Percentiles rank a stretch among this genome's conserved stretches.
phyloP scores from a whole-genome alignment of 2,797 vertebrate species.

The Emydoidea blandingii region DNA sequence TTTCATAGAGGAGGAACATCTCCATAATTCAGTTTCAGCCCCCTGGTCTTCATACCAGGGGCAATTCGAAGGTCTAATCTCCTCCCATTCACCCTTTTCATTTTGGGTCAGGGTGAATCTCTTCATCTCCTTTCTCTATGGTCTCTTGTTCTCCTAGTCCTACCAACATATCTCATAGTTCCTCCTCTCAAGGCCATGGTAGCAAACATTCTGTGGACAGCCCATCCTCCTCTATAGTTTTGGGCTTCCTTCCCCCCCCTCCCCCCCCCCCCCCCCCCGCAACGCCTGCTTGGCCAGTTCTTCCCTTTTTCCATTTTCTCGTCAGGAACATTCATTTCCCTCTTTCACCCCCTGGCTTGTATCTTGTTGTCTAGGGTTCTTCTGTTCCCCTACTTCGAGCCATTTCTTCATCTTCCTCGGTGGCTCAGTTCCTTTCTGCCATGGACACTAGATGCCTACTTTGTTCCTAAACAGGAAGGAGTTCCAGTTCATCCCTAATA shows the following conservation, averaged over 20 bases:
- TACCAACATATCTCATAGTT: not conserved
- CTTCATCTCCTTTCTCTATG: not conserved
- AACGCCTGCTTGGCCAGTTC: not conserved
- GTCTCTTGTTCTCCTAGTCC: not conserved
- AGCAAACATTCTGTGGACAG: not conserved
- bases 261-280: no score
- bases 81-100: not conserved
- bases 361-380: not conserved
- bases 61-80: not conserved
- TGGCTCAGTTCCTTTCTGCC: not conserved
- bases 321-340: not conserved
- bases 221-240: not conserved
- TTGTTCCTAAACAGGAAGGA: not conserved
- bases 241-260: not conserved
- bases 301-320: not conserved
- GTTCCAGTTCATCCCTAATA: not conserved
- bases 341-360: not conserved
- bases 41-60: not conserved
- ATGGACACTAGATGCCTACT: not conserved
- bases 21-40: not conserved
- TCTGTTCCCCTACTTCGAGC: not conserved
- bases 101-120: not conserved
- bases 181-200: not conserved
- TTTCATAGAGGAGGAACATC: not conserved
- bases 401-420: not conserved